Evolutionary conservation across 2,888 invertebrate species (phyloP).

Genomic region (Aromia moschata): DNA sequence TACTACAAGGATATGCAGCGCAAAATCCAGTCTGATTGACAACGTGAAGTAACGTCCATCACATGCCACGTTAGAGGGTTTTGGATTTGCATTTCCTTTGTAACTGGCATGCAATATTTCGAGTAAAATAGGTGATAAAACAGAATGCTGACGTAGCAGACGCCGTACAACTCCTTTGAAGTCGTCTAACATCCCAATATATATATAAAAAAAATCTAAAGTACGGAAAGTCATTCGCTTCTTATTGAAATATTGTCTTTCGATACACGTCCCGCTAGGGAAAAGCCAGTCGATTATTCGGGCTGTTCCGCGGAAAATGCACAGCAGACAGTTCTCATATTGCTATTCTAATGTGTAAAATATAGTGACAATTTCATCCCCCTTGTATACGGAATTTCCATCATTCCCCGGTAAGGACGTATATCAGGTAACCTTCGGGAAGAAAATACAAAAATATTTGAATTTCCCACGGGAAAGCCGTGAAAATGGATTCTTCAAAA

Average conservation of each 20-base stretch:
- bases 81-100: slow-evolving; percentile 20
- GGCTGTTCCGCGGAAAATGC: slow-evolving; percentile 48
- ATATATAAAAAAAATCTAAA: neutral
- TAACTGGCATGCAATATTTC: slow-evolving; percentile 1
- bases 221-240: slow-evolving; percentile 1
- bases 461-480: slow-evolving; percentile 58
- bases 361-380: slow-evolving; percentile 59
- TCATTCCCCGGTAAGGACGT: slow-evolving; percentile 51
- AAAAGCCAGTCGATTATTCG: slow-evolving; percentile 53
- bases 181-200: too few species aligned
- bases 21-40: slow-evolving; percentile 24
- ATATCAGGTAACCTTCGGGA: slow-evolving; percentile 57
- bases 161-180: too few species aligned
- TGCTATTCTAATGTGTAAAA: slow-evolving; percentile 59
- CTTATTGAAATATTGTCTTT: slow-evolving; percentile 13
- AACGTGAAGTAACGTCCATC: slow-evolving; percentile 25
- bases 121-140: slow-evolving; percentile 17
- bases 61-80: slow-evolving; percentile 20
- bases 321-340: slow-evolving; percentile 55
- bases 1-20: slow-evolving; percentile 2
- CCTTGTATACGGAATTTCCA: slow-evolving; percentile 55
- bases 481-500: slow-evolving; percentile 57
- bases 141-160: too few species aligned
- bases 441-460: slow-evolving; percentile 58
- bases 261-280: slow-evolving; percentile 37